These are phyloP conservation scores for Dendroctonus ponderosae DNA, from an alignment of 1,140 invertebrate species.

Conservation along the genomic window DNA sequence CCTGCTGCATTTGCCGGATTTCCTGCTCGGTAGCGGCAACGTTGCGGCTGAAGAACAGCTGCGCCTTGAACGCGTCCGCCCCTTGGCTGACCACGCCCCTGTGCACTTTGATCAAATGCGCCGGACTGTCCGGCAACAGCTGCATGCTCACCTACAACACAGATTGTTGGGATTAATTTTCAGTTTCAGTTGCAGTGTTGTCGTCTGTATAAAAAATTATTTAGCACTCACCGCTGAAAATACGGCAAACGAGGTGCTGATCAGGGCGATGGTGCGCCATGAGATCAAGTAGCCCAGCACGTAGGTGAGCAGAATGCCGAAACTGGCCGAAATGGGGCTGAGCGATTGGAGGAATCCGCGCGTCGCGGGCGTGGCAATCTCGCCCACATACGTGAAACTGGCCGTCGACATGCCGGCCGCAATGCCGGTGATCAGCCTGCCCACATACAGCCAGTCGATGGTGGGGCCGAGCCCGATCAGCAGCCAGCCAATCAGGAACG, in stretches of 20 bases:
- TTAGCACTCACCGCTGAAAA: conserved; percentile 50
- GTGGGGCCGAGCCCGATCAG: conserved; percentile 64
- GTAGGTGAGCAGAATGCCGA: conserved; percentile 66
- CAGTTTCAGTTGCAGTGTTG: too few species aligned
- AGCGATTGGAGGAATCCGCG: conserved; percentile 58
- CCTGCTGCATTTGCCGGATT: conserved; percentile 36
- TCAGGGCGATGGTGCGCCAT: conserved; percentile 62
- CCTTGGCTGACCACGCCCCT: conserved; percentile 42
- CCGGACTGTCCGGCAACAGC: conserved; percentile 71
- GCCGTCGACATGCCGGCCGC: conserved; percentile 65
- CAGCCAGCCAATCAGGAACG: conserved; percentile 74
- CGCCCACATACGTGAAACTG: conserved; percentile 62
- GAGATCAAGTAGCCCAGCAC: conserved; percentile 61
- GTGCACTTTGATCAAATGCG: conserved; percentile 58
- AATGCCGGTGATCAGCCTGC: conserved; percentile 71
- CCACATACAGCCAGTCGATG: conserved; percentile 62
- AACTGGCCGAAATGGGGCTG: conserved; percentile 64
- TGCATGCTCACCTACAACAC: conserved; percentile 55
- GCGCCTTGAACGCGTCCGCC: conserved; percentile 56
- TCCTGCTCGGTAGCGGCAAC: conserved; percentile 58
- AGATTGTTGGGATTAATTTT: too few species aligned
- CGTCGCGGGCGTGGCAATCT: conserved; percentile 58
- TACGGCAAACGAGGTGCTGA: conserved; percentile 61
- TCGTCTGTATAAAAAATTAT: too few species aligned
- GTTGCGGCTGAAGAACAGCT: conserved; percentile 60